Evolutionary conservation across 2,888 invertebrate genomes (phyloP), one percentile per base, ranked within the genome.

Genomic region (Eupeodes latifasciatus): DNA sequence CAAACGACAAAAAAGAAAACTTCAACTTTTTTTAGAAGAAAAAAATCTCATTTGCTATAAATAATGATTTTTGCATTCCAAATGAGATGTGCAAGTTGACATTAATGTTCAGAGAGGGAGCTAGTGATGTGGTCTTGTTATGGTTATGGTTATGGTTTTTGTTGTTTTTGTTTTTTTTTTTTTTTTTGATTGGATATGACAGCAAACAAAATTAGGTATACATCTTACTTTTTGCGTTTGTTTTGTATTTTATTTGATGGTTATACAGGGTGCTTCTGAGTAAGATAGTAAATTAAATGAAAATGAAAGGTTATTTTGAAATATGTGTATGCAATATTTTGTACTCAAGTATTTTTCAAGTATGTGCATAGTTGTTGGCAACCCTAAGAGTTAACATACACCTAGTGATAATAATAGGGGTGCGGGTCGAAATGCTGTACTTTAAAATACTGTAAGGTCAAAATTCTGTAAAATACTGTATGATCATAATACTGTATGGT

Each of bases 31-130:
- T 64, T 76, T 53, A 4, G n/a, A 11, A 59, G 27, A 40, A 9
- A 76, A 84, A 87, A 84, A 83, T 77, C 84, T 87, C 84, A 87
- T 87, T 80, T 87, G 61, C 83, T 47, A 87, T 87, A 80, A 87
- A 87, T 87, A 87, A 87, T 87, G 87, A 87, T 87, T 80, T 84
- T 74, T 84, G 84, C 84, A 84, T 84, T 81, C 72, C 62, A 64
- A 84, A 80, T 74, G 80, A 80, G 83, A 77, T 72, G 74, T 77
- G 69, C 66, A 49, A 80, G 61, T 84, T 87, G 83, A 83, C 86
- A 80, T 14, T 61, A 51, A 49, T 61, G 12, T 16, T 27, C 27
- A 27, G n/a, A 14, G n/a, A 14, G 49, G 49, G 49, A 49, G 36
- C 53, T 53, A 40, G 19, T 6, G 44, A 44, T 19, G 64, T 55